These are phyloP conservation scores for Diachasma alloeum DNA, from an alignment of 1,140 invertebrate species.

Conservation along the genomic window DNA sequence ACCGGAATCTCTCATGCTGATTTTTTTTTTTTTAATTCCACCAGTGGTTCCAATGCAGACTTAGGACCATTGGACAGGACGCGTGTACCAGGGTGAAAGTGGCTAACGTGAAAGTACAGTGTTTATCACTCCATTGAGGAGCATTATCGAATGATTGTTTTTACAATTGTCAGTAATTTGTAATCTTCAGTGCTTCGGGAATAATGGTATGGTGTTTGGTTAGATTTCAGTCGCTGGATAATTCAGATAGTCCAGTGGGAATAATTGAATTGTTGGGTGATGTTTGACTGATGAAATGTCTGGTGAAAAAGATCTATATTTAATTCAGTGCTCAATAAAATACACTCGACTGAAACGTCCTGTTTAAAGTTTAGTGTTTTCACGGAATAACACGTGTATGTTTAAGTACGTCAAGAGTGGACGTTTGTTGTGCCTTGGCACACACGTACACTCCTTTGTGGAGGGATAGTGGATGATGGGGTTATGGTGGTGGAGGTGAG, in stretches of 20 bases:
- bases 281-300: background rate
- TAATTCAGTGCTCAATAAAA: background rate
- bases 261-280: background rate
- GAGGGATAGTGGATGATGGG: background rate
- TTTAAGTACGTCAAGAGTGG: slow-evolving; percentile 10
- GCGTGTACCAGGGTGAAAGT: slow-evolving; percentile 22
- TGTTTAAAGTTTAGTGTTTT: background rate
- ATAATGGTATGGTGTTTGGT: background rate
- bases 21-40: slow-evolving; percentile 8
- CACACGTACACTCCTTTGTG: background rate
- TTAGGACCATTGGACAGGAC: slow-evolving; percentile 11
- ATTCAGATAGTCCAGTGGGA: too few species aligned
- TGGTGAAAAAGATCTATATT: background rate
- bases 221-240: slow-evolving; percentile 1
- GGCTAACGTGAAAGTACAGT: slow-evolving; percentile 20
- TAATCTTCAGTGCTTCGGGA: background rate
- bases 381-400: background rate
- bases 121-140: slow-evolving; percentile 25
- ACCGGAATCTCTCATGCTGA: background rate
- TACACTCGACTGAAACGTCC: background rate
- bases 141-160: slow-evolving; percentile 27
- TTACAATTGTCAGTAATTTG: slow-evolving; percentile 19
- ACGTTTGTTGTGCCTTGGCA: background rate
- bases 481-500: background rate
- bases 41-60: too few species aligned